Evolutionary conservation across 2,888 invertebrate species (phyloP), one percentile per base, ranked within the genome.

Genomic region (Muscina levida): DNA sequence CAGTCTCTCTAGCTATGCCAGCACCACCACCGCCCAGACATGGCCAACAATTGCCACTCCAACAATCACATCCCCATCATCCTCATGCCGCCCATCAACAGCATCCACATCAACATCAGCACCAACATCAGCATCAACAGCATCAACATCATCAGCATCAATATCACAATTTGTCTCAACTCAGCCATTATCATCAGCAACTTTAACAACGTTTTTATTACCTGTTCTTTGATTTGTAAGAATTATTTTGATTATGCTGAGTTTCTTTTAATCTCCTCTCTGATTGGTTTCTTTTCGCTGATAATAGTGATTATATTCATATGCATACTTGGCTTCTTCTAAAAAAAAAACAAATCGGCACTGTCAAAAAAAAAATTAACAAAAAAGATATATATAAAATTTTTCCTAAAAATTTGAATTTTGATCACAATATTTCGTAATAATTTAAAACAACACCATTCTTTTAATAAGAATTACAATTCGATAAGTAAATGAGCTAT

Each of bases 151-250:
- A 51, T 1, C 78, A 73, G 37, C 75, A 74, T 44, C 83, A 79
- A 62, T 80, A 77, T 26, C 77, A 71, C 44, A 75, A 81, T 59
- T 62, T 80, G 72, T 59, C 79, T 51, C 73, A 80, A 75, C 72
- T 71, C 48, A 68, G 77, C 51, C 83, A 83, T 11, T 77, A 82
- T 72, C 82, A 83, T 74, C 83, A 82, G 77, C 82, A 82, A 77
- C 82, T 82, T 80, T 80, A 82, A 80, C 78, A 79, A 76, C 74
- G 79, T 72, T 79, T 77, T 77, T 81, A 65, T 81, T 75, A 77
- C 81, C 66, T 81, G 77, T 48, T 77, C 81, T 62, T 81, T 81
- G 74, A 74, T 74, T 72, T 81, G 77, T 81, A 81, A 81, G 74
- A 77, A 75, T 37, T 81, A 77, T 77, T 72, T 75, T 11, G 72